Base-by-base conservation (phyloP, 37 sponge, comb jelly and placozoan genomes). In the Aplysina aerophoba region DNA sequence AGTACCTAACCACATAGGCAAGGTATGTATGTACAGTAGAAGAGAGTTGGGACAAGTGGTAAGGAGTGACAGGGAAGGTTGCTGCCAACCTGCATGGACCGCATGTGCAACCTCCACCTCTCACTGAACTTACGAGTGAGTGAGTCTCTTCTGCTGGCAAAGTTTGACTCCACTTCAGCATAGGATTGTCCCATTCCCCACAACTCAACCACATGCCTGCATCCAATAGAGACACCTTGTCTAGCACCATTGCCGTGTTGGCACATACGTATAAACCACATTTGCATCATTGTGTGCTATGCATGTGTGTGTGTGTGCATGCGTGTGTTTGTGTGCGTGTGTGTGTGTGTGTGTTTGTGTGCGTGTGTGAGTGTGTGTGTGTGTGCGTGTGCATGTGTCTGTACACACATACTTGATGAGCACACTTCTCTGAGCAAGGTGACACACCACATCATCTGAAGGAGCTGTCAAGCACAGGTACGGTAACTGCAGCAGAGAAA, bases 111-210 rank as follows among this genome's bases (percentile, higher is more conserved):
- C 50, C 3, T 44, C 50, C 50, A n/a, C 8, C 50, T 44, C 50
- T 11, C 50, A 11, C 8, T 44, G 50, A 11, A 44, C 50, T 44
- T 44, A 44, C 50, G 8, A 44, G 8, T 44, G 8, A 44, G 8
- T 44, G 1, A 21, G 31, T 55, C 33, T 50, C 37, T 64, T 19
- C 24, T 60, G 20, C 5, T 59, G n/a, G n/a, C 39, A 33, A 81
- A 64, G 15, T 87, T 88, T 0, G 79, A 4, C 41, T 82, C 79
- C 67, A 94, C 59, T 30, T 88, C 87, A 27, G 28, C 59, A 38
- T 91, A 88, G 59, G 84, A 28, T 63, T 72, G 79, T 20, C 93
- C 93, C 30, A 44, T 35, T n/a, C 91, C 93, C 87, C 88, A 90
- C 59, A 95, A 37, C 71, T 92, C 89, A 85, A 69, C 63, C n/a